Base-by-base conservation (phyloP, 2,113 vertebrate species). In the Dolichallabes microphthalmus region DNA sequence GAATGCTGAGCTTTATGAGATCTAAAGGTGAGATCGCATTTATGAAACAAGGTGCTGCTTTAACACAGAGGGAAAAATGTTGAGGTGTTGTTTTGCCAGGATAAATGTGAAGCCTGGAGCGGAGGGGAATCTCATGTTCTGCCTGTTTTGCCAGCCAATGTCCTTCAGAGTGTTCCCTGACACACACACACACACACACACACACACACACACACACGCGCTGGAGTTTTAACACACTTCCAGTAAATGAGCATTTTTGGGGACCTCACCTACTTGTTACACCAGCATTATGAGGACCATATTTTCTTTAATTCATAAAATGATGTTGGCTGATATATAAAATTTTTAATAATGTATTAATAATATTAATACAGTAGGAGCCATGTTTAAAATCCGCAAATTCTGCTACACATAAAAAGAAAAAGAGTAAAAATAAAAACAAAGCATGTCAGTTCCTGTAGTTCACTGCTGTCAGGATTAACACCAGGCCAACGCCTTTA, bases 391-490 rank as follows among this genome's bases (percentile, higher is more conserved):
- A 52, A 5, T 52, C 45, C 0, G n/a, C 5, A 25, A 13, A 17
- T 76, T 30, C 15, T 27, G 0, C n/a, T 53, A 53, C 25, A 75
- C 14, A 45, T 53, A 4, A 73, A 45, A 45, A 45, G 45, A 45
- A 45, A 45, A n/a, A n/a, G n/a, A n/a, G n/a, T 53, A 4, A 73
- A 45, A 45, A 45, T 6, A 45, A 45, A 45, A 45, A 4, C 0
- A 13, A 25, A 76, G 50, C 50, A 3, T 27, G 73, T 76, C n/a
- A 9, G 45, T 53, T 14, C 25, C 50, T 55, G 73, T 75, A 75
- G 25, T n/a, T 71, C 68, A 71, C 30, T 7, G 15, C 66, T 69
- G 73, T 17, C 25, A 17, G 73, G 73, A 76, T 76, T 76, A 76
- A 0, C 25, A 76, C 73, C 3, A 13, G 2, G 22, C 25, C 50